Evolutionary conservation across 2,113 vertebrate species (phyloP).

Genomic region (Lamprologus ornatipinnis): DNA sequence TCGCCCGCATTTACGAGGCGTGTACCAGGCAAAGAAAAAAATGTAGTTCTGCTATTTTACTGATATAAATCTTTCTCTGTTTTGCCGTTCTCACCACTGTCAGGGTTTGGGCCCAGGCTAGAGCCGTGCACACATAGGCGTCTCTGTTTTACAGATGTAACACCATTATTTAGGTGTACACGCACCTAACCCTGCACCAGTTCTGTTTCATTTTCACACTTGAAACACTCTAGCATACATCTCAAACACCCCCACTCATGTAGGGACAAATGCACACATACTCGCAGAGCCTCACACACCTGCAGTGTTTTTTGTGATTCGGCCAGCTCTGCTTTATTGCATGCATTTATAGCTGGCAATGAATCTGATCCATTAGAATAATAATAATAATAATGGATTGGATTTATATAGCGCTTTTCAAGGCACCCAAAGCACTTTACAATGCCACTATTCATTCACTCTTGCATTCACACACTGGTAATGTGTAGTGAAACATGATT

Average conservation of each 20-base stretch:
- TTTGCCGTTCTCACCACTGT: background rate
- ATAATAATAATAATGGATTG: too few relatives aligned
- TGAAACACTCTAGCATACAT: background rate
- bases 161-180: background rate
- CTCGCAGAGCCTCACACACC: conserved; percentile 18
- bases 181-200: background rate
- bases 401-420: too few relatives aligned
- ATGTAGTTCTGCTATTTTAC: background rate
- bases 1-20: background rate
- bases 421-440: too few relatives aligned
- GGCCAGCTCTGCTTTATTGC: conserved; percentile 34
- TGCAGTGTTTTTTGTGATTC: conserved; percentile 26
- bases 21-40: background rate
- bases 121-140: background rate
- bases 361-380: conserved; percentile 17
- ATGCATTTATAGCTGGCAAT: conserved; percentile 17
- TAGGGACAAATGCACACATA: conserved; percentile 11
- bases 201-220: conserved; percentile 13
- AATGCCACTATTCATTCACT: too few relatives aligned
- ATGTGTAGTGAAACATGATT: background rate
- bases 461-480: too few relatives aligned
- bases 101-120: background rate
- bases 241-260: background rate
- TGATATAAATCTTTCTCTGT: background rate
- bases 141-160: background rate